A percentile compares a stretch with the other conserved stretches of the same genome.
Conservation (phyloP, 2,113 vertebrate species). For the Machaerirhynchus nigripectus region DNA sequence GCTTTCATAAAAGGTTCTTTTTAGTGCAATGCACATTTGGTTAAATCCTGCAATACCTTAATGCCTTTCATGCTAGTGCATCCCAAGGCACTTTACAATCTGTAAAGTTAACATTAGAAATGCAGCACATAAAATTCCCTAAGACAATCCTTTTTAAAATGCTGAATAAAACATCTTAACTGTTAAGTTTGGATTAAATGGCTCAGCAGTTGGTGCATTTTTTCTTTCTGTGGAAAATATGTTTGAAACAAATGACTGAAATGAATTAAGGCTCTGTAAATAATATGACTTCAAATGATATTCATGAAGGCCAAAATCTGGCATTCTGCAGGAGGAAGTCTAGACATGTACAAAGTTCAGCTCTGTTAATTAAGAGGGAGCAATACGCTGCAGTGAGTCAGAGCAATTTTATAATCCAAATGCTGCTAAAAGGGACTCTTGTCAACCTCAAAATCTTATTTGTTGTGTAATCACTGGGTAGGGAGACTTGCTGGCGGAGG, state of each 20-base stretch:
- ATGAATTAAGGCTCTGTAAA: slow-evolving; percentile 62
- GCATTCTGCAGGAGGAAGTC: slow-evolving; percentile 56
- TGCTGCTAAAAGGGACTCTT: slow-evolving; percentile 58
- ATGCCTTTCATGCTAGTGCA: slow-evolving; percentile 49
- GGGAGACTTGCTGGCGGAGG: slow-evolving; percentile 8
- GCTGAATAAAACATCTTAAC: slow-evolving; percentile 64
- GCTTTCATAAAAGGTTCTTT: slow-evolving; percentile 49
- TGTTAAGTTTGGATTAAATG: slow-evolving; percentile 65
- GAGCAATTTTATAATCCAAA: slow-evolving; percentile 61
- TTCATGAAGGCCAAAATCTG: slow-evolving; percentile 54
- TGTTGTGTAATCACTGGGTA: slow-evolving; percentile 35
- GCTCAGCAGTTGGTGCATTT: slow-evolving; percentile 61
- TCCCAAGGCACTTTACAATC: slow-evolving; percentile 62
- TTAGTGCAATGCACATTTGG: slow-evolving; percentile 40
- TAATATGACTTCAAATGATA: slow-evolving; percentile 60
- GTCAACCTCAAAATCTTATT: slow-evolving; percentile 59
- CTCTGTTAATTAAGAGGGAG: slow-evolving; percentile 63
- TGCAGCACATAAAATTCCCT: slow-evolving; percentile 49
- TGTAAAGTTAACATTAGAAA: slow-evolving; percentile 63
- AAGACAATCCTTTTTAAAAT: slow-evolving; percentile 58
- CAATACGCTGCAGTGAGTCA: slow-evolving; percentile 53
- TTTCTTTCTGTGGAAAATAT: slow-evolving; percentile 54
- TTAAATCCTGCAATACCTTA: slow-evolving; percentile 54
- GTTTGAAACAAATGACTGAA: slow-evolving; percentile 60
- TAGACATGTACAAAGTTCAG: slow-evolving; percentile 66